phyloP scores from a whole-genome alignment of 2,888 invertebrate species.

The Crematogaster levior region DNA sequence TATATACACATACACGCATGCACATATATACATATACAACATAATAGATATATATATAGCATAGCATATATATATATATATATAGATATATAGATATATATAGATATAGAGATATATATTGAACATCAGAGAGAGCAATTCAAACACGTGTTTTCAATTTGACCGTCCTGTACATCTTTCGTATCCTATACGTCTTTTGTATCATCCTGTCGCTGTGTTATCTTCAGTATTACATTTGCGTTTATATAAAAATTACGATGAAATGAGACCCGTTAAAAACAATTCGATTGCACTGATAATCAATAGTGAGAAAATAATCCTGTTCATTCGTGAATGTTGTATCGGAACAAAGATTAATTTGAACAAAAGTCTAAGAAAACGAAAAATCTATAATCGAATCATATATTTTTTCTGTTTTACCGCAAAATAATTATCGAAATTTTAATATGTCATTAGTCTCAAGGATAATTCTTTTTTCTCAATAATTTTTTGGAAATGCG shows the following conservation, averaged over 20 bases:
- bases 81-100: neutral
- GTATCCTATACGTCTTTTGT: too few species aligned
- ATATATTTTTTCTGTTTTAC: neutral
- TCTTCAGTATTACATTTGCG: neutral
- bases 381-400: neutral
- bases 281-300: neutral
- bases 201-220: neutral
- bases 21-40: neutral
- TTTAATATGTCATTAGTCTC: too few species aligned
- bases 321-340: neutral
- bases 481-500: neutral
- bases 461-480: too few species aligned
- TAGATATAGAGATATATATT: slow-evolving; percentile 6
- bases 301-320: neutral
- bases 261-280: neutral
- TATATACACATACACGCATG: neutral
- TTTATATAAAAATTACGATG: neutral
- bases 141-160: slow-evolving; percentile 76
- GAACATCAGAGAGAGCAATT: slow-evolving; percentile 67
- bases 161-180: slow-evolving; percentile 51
- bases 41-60: neutral
- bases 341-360: neutral
- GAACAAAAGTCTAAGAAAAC: neutral
- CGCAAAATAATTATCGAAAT: neutral
- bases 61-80: neutral